Evolutionary conservation across 2,888 invertebrate species (phyloP).

Genomic region (Prenolepis imparis): DNA sequence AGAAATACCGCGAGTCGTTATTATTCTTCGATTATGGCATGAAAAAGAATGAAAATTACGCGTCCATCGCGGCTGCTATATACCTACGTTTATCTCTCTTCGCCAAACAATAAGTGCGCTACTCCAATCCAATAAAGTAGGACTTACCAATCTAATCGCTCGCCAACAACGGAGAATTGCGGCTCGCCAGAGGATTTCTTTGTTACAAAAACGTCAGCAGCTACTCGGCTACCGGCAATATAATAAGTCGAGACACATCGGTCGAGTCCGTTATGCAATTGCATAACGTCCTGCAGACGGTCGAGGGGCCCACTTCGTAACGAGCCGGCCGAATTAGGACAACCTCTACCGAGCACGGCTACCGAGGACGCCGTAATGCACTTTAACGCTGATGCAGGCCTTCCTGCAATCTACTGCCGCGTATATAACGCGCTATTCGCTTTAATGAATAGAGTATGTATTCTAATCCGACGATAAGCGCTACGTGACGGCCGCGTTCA

Average conservation of each 20-base stretch:
- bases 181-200: neutral
- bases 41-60: neutral
- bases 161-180: neutral
- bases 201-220: slow-evolving; percentile 42
- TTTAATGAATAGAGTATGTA: slow-evolving; percentile 55
- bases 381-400: slow-evolving; percentile 57
- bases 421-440: slow-evolving; percentile 22
- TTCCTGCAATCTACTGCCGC: slow-evolving; percentile 57
- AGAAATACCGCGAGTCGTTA: neutral
- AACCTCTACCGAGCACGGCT: slow-evolving; percentile 32
- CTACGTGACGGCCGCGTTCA: neutral
- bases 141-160: neutral
- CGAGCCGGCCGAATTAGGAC: slow-evolving; percentile 53
- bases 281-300: slow-evolving; percentile 50
- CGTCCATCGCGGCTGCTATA: too few species aligned
- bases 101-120: too few species aligned
- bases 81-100: too few species aligned
- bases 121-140: neutral
- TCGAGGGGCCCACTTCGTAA: slow-evolving; percentile 28
- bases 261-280: slow-evolving; percentile 71
- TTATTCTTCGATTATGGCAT: neutral
- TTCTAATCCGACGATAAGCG: slow-evolving; percentile 43
- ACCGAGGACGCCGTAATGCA: slow-evolving; percentile 53
- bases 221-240: slow-evolving; percentile 26
- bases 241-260: slow-evolving; percentile 60